Base-by-base conservation (phyloP, 2,888 invertebrate species). In the Diarsia rubi region DNA sequence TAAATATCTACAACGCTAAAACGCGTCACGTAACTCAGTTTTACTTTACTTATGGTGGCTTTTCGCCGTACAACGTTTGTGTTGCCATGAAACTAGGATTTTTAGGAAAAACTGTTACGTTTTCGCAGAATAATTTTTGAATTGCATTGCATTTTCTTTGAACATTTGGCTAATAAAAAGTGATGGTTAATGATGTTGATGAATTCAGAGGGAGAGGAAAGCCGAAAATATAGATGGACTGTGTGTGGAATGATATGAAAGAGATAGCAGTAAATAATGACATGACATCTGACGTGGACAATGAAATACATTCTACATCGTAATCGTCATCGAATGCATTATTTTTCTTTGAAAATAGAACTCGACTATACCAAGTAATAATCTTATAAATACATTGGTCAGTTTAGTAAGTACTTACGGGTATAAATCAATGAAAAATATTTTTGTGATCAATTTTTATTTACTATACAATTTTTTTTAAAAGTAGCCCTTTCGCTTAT, bases 21-120 rank as follows among this genome's bases (percentile, higher is more conserved):
- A 90, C 82, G 87, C 87, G 91, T 90, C 91, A 92, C 93, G 92
- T 93, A 89, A 92, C 86, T 91, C 88, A 89, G 89, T 90, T 91
- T 87, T 85, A 83, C 86, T 86, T 89, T 88, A 85, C 84, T 89
- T 82, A 84, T 85, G 78, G 78, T 79, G 86, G 47, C 78, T 87
- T 85, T 89, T 84, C 85, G 78, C 81, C 75, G 84, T 84, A 85
- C 83, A 87, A 83, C 81, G 86, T 86, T 86, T 78, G 68, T 66
- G 49, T 75, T 74, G 70, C 82, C 78, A 79, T 78, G 82, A 80
- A 88, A 79, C 86, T 86, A 87, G 66, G 71, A 78, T 75, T 75
- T 67, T 27, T 47, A 60, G 49, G 19, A 45, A 60, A 31, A 52
- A 37, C 24, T 52, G 16, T n/a, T 45, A n/a, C 0, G 11, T 14